Base-by-base conservation (phyloP, 2,888 invertebrate species). In the Pegoplata infirma region DNA sequence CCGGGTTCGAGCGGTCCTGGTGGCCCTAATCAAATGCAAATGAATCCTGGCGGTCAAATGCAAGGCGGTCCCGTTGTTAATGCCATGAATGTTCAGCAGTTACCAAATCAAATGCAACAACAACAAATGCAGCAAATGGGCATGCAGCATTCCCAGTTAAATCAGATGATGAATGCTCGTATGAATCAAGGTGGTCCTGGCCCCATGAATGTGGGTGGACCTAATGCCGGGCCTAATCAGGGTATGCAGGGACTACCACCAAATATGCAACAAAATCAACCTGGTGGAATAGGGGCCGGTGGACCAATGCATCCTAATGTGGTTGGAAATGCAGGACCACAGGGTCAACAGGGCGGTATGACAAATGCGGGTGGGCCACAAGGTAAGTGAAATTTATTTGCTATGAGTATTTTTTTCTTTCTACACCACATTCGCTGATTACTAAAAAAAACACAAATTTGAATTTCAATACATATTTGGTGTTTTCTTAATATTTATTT, bases 201-300 rank as follows among this genome's bases (percentile, higher is more conserved):
- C 6, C 80, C 84, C 0, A 86, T 87, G 82, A 86, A 85, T 81
- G 86, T 85, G 5, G 85, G 85, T 2, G 85, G 85, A 1, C 86
- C 85, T 0, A 85, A 85, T 73, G 79, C 84, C 8, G 82, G 84
- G 6, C 83, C 81, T 1, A 79, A 75, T 56, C 87, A 87, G 73
- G 85, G 84, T 10, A 88, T 89, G 87, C 88, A 88, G 28, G 88
- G 85, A 2, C 84, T 88, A 81, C 85, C 86, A 0, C 81, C 86
- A 0, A 87, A 86, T 75, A 90, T 91, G 86, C 91, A 91, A 87
- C 91, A 91, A 83, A 90, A 90, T 81, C 88, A 89, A 71, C 66
- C 74, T 21, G 71, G 61, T 7, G 44, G 40, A 14, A 69, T 69
- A 1, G 71, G 69, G 2, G 23, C 56, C 7, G 59, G 76, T 5